Conservation (phyloP, 2,888 invertebrate species). For the Xanthia togata region DNA sequence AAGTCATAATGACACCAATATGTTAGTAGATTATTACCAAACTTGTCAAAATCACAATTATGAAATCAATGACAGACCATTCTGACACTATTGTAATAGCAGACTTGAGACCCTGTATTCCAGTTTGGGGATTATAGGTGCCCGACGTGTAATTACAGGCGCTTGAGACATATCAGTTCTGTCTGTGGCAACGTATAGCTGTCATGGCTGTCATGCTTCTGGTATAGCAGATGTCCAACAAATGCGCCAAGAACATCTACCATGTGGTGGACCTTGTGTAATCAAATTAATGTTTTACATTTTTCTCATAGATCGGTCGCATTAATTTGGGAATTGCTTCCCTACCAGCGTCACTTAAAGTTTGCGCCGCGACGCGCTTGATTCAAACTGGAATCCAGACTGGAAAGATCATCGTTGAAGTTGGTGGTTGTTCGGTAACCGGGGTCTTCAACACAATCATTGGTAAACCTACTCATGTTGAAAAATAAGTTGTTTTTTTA, state of each 20-base stretch:
- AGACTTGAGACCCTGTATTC: too few relatives aligned
- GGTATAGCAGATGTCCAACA: neutral
- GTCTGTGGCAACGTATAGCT: neutral
- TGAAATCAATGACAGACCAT: too few relatives aligned
- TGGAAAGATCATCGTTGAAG: slow-evolving; percentile 79
- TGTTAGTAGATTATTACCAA: too few relatives aligned
- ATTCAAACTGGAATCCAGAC: slow-evolving; percentile 79
- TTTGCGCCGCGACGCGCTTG: slow-evolving; percentile 81
- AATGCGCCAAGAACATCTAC: neutral
- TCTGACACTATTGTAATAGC: too few relatives aligned
- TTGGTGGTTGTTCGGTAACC: slow-evolving; percentile 80
- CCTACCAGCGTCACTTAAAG: slow-evolving; percentile 80
- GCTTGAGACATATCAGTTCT: neutral
- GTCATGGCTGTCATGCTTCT: neutral
- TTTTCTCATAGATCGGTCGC: slow-evolving; percentile 76
- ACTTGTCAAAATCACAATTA: too few relatives aligned
- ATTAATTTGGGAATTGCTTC: slow-evolving; percentile 80
- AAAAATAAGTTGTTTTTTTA: slow-evolving; percentile 24
- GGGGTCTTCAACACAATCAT: slow-evolving; percentile 74
- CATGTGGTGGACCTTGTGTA: neutral
- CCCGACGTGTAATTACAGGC: neutral
- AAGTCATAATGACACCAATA: too few relatives aligned
- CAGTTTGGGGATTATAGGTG: neutral
- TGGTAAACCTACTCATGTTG: slow-evolving; percentile 57
- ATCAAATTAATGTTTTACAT: neutral